Evolutionary conservation across 2,888 invertebrate species (phyloP), one percentile per base, ranked within the genome.

Genomic region (Hirtodrosophila histrioides): DNA sequence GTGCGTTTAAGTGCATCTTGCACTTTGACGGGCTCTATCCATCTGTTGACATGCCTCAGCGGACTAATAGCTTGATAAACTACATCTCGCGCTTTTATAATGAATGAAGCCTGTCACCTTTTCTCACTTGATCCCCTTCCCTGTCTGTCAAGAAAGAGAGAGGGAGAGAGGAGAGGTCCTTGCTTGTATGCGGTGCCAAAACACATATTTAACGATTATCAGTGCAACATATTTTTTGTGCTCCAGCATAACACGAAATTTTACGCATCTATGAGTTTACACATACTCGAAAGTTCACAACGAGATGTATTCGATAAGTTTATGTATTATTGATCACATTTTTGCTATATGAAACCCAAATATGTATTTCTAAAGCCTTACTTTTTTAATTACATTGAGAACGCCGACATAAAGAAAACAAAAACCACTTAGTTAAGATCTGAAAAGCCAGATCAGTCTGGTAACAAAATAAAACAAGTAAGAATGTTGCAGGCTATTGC

Each of bases 41-140:
- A 37, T 39, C 49, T 54, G 31, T 44, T 61, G 61, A 40, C 41
- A 62, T 57, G 70, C 36, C 60, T 58, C 61, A 62, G 44, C 65
- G 63, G 62, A 72, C 86, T 82, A 82, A 82, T 82, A 85, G 81
- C 83, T 66, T 79, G 80, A 85, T 85, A 75, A 85, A 85, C 77
- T 71, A 64, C 64, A 71, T 74, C 66, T 70, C 76, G 54, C 82
- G 66, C 76, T 75, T 64, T 69, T 51, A 72, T 83, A 65, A 84
- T 75, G 69, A 78, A 50, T 64, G 79, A 62, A 48, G 51, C 62
- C 44, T 68, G 35, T 36, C 64, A 49, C 36, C 49, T 33, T 8
- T 6, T 6, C 29, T 10, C 27, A 27, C 3, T 27, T 27, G 27
- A 4, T 27, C 6, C 27, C 6, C 6, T 27, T 27, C 27, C 4